Percentiles rank a stretch among this genome's conserved stretches.
These are phyloP conservation scores for Pachydiplax longipennis DNA, from an alignment of 2,888 invertebrate genomes.

Conservation along the genomic window DNA sequence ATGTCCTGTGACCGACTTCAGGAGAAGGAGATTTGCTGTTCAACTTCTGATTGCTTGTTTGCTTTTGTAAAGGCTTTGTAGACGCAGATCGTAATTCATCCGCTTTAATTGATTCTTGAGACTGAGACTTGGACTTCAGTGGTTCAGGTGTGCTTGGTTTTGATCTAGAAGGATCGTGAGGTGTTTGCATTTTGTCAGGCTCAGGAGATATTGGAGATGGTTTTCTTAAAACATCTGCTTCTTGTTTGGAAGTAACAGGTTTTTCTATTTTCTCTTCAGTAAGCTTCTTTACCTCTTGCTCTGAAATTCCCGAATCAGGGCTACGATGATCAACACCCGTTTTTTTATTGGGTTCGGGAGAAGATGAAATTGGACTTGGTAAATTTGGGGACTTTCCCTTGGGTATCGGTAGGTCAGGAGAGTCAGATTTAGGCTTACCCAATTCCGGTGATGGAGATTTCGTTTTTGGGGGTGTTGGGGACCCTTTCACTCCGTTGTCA, in stretches of 20 bases:
- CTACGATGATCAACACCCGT: not conserved
- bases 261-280: not conserved
- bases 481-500: not conserved
- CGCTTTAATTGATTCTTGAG: not conserved
- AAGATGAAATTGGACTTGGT: not conserved
- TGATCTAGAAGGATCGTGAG: not conserved
- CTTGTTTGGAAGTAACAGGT: not conserved
- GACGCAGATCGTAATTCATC: not conserved
- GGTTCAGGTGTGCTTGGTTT: not conserved
- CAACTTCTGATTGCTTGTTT: not conserved
- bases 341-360: not conserved
- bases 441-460: not conserved
- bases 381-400: not conserved
- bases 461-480: not conserved
- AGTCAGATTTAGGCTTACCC: not conserved
- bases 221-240: not conserved
- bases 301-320: not conserved
- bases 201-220: not conserved
- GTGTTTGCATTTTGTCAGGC: not conserved
- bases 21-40: slow-evolving; percentile 28
- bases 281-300: not conserved
- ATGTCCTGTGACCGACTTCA: not conserved
- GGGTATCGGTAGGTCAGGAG: not conserved
- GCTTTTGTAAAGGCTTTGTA: not conserved
- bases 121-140: not conserved